Base-by-base conservation (phyloP, 2,888 invertebrate species). In the Fragum sueziense region DNA sequence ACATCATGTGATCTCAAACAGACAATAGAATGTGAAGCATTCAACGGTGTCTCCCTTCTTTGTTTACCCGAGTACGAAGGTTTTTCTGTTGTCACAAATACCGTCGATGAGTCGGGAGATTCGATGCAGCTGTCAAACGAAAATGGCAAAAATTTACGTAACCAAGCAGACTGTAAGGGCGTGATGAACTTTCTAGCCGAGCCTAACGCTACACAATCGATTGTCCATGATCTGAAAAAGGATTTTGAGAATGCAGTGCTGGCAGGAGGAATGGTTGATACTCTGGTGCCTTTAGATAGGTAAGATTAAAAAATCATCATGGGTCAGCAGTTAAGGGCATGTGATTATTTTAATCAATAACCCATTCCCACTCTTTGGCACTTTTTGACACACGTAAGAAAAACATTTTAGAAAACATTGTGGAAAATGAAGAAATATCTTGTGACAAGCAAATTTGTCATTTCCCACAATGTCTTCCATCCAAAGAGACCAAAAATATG, bases 211-310 rank as follows among this genome's bases (percentile, higher is more conserved):
- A 86, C 88, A 17, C 84, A 85, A 33, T 86, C 85, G 47, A 72
- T 88, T 52, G 84, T 88, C 7, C 80, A 82, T 34, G 77, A 85
- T 11, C 61, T 89, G 25, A 47, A 87, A 75, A 74, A 84, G 59
- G 52, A 83, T 62, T 87, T 87, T 59, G 69, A 80, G 20, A 72
- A 82, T 41, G 79, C 86, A 20, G 77, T 89, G 6, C 67, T 91
- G 20, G 90, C 89, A 27, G 91, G 91, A 1, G 91, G 89, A 41
- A 88, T 86, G 83, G 88, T 91, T 25, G 89, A 90, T 69, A 82
- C 80, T 62, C 70, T 88, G 2, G 74, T 82, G n/a, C 67, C 61
- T 25, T 34, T 68, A 27, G 33, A 75, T 27, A 52, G 31, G 69
- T 70, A 72, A 59, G 67, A 37, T 14, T n/a, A n/a, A n/a, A n/a